Percentiles rank a stretch among this genome's conserved stretches.
Conservation (phyloP, 1,140 invertebrate species). For the Platorchestia sp. region DNA sequence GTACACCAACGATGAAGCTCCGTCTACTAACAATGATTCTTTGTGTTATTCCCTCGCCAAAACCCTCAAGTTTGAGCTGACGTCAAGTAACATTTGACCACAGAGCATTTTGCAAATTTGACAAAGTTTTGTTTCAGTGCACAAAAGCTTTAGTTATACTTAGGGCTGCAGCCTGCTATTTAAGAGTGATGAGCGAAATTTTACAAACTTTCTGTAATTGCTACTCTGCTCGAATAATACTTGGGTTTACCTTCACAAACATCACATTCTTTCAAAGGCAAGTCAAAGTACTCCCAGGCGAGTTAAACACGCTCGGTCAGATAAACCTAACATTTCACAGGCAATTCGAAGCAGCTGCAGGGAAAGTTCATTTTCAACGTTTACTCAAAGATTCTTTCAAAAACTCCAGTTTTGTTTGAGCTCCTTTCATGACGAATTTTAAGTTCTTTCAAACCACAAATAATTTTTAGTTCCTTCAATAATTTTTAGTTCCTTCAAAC, state of each 20-base stretch:
- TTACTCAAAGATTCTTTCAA: neutral
- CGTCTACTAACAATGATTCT: too few species aligned
- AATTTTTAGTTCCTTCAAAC: neutral
- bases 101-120: too few species aligned
- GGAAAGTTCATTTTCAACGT: neutral
- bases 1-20: too few species aligned
- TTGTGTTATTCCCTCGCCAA: too few species aligned
- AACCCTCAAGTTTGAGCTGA: too few species aligned
- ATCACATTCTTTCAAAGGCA: neutral
- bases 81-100: too few species aligned
- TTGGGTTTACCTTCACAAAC: neutral
- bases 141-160: neutral
- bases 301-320: neutral
- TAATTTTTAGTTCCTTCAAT: neutral
- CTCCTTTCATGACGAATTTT: neutral
- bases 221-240: neutral
- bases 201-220: neutral
- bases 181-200: neutral
- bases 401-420: neutral
- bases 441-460: neutral
- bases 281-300: neutral
- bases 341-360: neutral
- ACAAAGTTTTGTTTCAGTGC: too few species aligned
- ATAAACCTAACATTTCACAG: neutral
- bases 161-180: neutral